Percentiles rank a stretch among this genome's conserved stretches.
phyloP scores from a whole-genome alignment of 2,888 invertebrate genomes.

The Phyllotreta striolata region DNA sequence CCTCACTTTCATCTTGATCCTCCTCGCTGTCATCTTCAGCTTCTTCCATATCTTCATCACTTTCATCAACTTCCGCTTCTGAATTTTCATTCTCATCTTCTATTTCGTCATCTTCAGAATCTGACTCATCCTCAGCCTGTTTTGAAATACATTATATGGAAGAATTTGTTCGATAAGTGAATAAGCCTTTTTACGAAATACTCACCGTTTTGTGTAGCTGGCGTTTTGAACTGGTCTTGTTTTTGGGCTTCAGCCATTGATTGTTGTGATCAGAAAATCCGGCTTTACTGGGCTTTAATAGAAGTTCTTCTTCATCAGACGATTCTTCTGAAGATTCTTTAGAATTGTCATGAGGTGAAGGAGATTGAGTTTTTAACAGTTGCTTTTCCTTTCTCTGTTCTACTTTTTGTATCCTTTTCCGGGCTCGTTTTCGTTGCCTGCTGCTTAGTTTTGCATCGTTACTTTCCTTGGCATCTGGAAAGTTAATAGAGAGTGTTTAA shows the following conservation, averaged over 20 bases:
- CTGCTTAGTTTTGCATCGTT: conserved; percentile 70
- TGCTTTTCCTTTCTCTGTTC: conserved; percentile 45
- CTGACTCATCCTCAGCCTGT: conserved; percentile 26
- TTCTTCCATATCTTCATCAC: conserved; percentile 48
- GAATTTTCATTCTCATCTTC: conserved; percentile 50
- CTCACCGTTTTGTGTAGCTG: no score
- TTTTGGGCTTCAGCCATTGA: conserved; percentile 73
- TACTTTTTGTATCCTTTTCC: conserved; percentile 51
- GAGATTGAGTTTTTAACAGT: conserved; percentile 33
- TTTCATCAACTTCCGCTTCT: conserved; percentile 48
- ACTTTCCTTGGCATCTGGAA: conserved; percentile 61
- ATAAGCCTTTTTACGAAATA: no score
- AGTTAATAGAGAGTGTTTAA: neutral
- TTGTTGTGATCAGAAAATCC: conserved; percentile 78
- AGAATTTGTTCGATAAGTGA: no score
- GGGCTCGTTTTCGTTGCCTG: conserved; percentile 49
- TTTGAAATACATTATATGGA: no score
- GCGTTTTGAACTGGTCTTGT: no score
- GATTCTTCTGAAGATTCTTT: conserved; percentile 42
- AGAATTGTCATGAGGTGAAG: conserved; percentile 19
- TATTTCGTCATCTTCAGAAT: conserved; percentile 46
- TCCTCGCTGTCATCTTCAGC: no score
- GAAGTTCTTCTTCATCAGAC: conserved; percentile 54
- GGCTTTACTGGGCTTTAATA: conserved; percentile 47
- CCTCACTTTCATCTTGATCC: conserved; percentile 45